Conservation (phyloP, 2,888 invertebrate species). For the Euproctis similis region DNA sequence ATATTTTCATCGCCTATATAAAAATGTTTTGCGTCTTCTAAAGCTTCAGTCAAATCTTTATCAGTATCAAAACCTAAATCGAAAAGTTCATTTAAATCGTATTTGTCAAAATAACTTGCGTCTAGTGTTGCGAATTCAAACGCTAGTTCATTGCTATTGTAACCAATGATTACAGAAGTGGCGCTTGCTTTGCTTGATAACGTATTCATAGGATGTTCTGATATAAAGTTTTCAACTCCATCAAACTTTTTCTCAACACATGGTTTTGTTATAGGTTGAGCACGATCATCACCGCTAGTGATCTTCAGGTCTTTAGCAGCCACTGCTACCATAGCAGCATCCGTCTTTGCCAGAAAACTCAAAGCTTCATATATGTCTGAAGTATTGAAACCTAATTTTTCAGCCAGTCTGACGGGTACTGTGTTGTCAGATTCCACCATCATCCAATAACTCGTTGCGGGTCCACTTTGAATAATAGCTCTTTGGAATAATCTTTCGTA, state of each 20-base stretch:
- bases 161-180: conserved; percentile 9
- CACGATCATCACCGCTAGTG: not conserved
- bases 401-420: conserved; percentile 8
- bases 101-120: not conserved
- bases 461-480: conserved; percentile 15
- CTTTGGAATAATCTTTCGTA: conserved; percentile 13
- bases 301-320: conserved; percentile 5
- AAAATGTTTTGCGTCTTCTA: conserved; percentile 1
- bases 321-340: not conserved
- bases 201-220: conserved; percentile 6
- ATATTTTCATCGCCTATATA: conserved; percentile 12
- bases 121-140: not conserved
- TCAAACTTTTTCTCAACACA: conserved; percentile 10
- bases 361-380: conserved; percentile 8
- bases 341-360: conserved; percentile 2
- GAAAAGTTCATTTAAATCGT: not conserved
- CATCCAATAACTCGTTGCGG: conserved; percentile 3
- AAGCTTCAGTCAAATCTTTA: not conserved
- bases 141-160: conserved; percentile 7
- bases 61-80: not conserved
- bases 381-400: conserved; percentile 7
- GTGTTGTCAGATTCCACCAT: conserved; percentile 3
- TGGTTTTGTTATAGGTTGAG: conserved; percentile 3
- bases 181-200: conserved; percentile 4
- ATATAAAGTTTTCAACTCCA: conserved; percentile 9